phyloP scores from a whole-genome alignment of 1,140 invertebrate genomes.

The Ceratina japonica region DNA sequence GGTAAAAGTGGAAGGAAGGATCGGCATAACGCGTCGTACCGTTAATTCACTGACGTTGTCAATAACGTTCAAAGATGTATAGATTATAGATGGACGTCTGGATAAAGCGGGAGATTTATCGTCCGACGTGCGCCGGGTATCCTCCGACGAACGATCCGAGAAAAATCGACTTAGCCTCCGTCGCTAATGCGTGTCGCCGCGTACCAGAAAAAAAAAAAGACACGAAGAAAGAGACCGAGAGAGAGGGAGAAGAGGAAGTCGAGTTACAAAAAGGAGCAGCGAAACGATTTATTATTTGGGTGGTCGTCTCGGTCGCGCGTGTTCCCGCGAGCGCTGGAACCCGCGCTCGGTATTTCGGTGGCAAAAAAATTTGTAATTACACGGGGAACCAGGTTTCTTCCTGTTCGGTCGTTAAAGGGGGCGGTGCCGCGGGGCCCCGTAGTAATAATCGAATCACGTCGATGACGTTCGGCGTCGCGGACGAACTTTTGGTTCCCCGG shows the following conservation, averaged over 20 bases:
- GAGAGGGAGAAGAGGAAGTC: background rate
- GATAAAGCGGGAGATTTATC: constrained; percentile 63
- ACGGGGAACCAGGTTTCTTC: constrained; percentile 6
- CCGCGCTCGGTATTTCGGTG: background rate
- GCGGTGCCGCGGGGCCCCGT: constrained; percentile 52
- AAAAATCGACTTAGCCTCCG: constrained; percentile 43
- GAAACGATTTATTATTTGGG: constrained; percentile 18
- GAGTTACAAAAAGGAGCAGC: background rate
- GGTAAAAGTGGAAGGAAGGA: constrained; percentile 10
- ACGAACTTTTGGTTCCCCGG: constrained; percentile 6
- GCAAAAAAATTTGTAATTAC: constrained; percentile 39
- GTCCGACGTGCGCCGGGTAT: constrained; percentile 4
- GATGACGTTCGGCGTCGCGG: constrained; percentile 36
- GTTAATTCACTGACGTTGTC: constrained; percentile 63
- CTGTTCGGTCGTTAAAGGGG: constrained; percentile 39
- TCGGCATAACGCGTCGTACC: constrained; percentile 39
- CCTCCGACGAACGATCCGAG: constrained; percentile 13
- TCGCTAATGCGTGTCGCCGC: background rate
- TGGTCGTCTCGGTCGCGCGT: constrained; percentile 9
- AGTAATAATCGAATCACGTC: constrained; percentile 65
- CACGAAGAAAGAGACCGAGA: background rate
- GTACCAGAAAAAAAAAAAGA: background rate
- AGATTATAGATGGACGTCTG: constrained; percentile 33
- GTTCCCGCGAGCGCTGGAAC: background rate
- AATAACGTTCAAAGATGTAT: constrained; percentile 57